Evolutionary conservation across 2,797 vertebrate genomes (phyloP), one percentile per base, ranked within the genome.

Genomic region (Sebastes goodei): DNA sequence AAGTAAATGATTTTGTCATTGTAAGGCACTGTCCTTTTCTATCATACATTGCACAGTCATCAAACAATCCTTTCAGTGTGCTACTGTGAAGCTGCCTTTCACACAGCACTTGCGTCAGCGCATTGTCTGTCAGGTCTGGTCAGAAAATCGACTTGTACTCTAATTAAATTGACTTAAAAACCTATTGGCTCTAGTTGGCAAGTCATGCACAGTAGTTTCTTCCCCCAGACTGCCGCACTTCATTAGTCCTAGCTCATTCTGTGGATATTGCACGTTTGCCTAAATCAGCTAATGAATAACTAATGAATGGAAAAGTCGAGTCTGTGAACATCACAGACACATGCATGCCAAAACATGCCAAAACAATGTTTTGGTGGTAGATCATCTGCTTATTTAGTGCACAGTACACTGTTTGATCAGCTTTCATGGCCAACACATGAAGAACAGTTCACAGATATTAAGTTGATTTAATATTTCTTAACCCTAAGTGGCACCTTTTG

Each of bases 271-370:
- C 52, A 76, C 46, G 35, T 79, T 66, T 74, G 71, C 69, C 79
- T 65, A 85, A 86, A 83, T 89, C 64, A 64, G 70, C 78, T 69
- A 76, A 87, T 90, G 69, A 82, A 81, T 84, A 65, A 71, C 62
- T 77, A 85, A 85, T 83, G 65, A 69, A 63, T 70, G 76, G 80
- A 83, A 89, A 88, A 80, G 35, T 80, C 23, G 78, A 53, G 77
- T 78, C 76, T 84, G 53, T 56, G 76, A 79, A 80, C 57, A 30
- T 56, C 23, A 23, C 64, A 71, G 64, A 80, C 20, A 35, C 15
- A 38, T 10, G 2, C 21, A 30, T 42, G 49, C 71, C 67, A 74
- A 74, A 69, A 72, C 27, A 81, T 69, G 71, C 62, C 53, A 76
- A 69, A 76, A 80, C 30, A 80, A 62, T 71, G 76, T 76, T 80